Evolutionary conservation across 2,888 invertebrate species (phyloP).

Genomic region (Panopea generosa): DNA sequence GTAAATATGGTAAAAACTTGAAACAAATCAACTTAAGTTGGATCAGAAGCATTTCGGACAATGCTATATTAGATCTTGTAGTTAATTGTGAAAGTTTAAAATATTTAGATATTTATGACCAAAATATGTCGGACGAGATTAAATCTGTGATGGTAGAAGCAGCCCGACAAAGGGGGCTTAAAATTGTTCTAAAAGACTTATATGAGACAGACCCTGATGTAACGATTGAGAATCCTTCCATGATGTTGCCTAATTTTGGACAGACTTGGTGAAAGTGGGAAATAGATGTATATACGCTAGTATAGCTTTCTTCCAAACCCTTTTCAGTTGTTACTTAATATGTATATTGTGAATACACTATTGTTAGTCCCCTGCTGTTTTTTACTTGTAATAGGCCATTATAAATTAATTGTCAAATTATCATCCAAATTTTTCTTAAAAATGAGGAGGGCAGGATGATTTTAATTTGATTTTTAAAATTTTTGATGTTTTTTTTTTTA

Average conservation of each 20-base stretch:
- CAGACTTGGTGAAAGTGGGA: conserved; percentile 37
- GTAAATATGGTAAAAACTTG: conserved; percentile 68
- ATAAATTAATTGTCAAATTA: too few relatives aligned
- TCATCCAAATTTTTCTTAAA: too few relatives aligned
- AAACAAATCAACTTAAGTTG: conserved; percentile 71
- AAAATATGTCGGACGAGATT: conserved; percentile 66
- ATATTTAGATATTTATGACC: conserved; percentile 78
- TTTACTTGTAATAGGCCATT: too few relatives aligned
- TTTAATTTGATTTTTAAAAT: too few relatives aligned
- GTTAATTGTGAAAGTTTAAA: conserved; percentile 62
- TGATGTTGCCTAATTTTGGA: conserved; percentile 71
- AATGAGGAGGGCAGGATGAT: too few relatives aligned
- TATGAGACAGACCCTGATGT: conserved; percentile 62
- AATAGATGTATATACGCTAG: too few relatives aligned
- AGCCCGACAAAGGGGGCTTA: conserved; percentile 65
- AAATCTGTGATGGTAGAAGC: conserved; percentile 60
- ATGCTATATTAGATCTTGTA: conserved; percentile 73
- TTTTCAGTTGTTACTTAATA: too few relatives aligned
- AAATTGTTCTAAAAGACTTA: conserved; percentile 69
- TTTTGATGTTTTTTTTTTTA: too few relatives aligned
- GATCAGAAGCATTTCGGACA: conserved; percentile 70
- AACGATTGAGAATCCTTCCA: conserved; percentile 69
- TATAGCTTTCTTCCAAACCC: too few relatives aligned
- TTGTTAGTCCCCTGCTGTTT: too few relatives aligned
- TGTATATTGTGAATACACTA: too few relatives aligned